phyloP scores from a whole-genome alignment of 1,140 invertebrate species.

The Pteromalus puparum region DNA sequence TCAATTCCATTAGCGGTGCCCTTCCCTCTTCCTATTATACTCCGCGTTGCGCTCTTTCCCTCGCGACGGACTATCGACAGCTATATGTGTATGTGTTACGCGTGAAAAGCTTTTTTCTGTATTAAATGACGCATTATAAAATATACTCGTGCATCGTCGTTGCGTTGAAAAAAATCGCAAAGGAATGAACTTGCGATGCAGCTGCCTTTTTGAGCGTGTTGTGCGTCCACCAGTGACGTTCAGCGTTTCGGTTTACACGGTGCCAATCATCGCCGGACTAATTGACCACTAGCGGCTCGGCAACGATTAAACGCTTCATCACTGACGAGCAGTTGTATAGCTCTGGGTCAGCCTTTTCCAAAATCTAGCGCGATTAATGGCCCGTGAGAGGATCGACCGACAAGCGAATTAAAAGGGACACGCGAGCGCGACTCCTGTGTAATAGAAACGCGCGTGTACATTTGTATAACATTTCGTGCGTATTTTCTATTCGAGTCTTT shows the following conservation, averaged over 20 bases:
- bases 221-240: slow-evolving; percentile 65
- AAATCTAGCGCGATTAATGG: slow-evolving; percentile 24
- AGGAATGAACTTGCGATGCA: too few species aligned
- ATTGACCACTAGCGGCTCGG: slow-evolving; percentile 63
- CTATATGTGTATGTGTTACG: neutral
- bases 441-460: neutral
- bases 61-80: slow-evolving; percentile 57
- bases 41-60: neutral
- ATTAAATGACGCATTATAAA: too few species aligned
- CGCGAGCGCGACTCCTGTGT: neutral
- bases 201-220: too few species aligned
- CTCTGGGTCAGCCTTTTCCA: neutral
- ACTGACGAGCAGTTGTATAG: neutral
- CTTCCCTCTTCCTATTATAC: slow-evolving; percentile 62
- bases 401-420: slow-evolving; percentile 18
- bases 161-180: neutral
- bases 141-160: neutral
- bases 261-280: slow-evolving; percentile 71
- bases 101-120: too few species aligned
- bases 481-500: neutral
- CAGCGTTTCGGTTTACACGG: slow-evolving; percentile 72
- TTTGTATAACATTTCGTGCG: neutral
- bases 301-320: neutral
- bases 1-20: slow-evolving; percentile 74
- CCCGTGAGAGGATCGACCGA: neutral